Base-by-base conservation (phyloP, 2,797 vertebrate genomes). In the Sus cebifrons region DNA sequence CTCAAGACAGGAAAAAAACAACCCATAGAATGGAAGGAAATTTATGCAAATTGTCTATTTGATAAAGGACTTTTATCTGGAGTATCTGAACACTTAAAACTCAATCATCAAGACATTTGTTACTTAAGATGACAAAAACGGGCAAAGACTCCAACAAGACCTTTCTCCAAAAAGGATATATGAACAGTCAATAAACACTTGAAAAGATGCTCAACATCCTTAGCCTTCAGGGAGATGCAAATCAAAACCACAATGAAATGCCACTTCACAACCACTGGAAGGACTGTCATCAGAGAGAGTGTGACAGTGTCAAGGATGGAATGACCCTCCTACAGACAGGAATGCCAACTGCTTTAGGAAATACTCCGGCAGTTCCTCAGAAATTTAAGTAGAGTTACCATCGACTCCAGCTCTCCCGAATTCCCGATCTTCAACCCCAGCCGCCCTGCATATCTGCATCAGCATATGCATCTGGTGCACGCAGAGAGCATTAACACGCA, bases 381-480 rank as follows among this genome's bases (percentile, higher is more conserved):
- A 70, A 65, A 78, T 64, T 83, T 78, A 71, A 67, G 32, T 36
- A 21, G 0, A 3, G 2, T 74, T 18, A 64, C 75, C 56, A 62
- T 1, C 5, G 2, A 65, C 77, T 14, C 17, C 73, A 27, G 74
- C 40, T 32, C 79, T 82, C 68, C 70, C 7, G 52, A 71, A 44
- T 67, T 67, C 71, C 56, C 27, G 49, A 6, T 14, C 17, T 32
- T 64, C 11, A 36, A 6, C 27, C 21, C 62, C 49, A 44, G 13
- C 40, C 2, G 1, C 23, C 18, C 71, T 5, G 12, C 12, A 8
- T 8, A 52, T 0, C 12, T 8, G 36, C 12, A 1, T 27, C 36
- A 0, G 0, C 15, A 5, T 2, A 20, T 23, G 15, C 9, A 54
- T 7, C 32, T 0, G 1, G 13, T 32, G 54, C n/a, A 67, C 15